phyloP scores from a whole-genome alignment of 2,888 invertebrate species.

The Isotomurus palustris region DNA sequence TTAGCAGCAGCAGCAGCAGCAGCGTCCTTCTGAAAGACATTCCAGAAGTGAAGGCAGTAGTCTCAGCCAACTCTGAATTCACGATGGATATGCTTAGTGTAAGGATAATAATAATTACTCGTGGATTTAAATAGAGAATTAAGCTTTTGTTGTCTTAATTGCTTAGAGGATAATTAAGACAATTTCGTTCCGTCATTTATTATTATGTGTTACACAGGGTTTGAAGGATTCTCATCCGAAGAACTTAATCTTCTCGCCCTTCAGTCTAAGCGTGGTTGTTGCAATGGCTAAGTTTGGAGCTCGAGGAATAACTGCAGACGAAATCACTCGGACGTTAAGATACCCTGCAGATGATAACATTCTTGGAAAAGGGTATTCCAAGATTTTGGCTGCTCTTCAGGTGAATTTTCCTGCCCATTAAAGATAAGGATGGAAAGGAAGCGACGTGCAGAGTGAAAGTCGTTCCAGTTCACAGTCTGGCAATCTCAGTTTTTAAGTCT shows the following conservation, averaged over 20 bases:
- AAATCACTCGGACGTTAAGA: conserved; percentile 20
- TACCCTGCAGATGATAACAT: conserved; percentile 24
- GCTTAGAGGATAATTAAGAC: background rate
- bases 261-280: conserved; percentile 39
- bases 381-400: conserved; percentile 34
- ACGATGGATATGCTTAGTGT: background rate
- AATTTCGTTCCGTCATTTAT: background rate
- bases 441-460: no score
- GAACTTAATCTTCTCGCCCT: conserved; percentile 41
- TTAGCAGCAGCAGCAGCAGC: conserved; percentile 5
- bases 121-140: background rate
- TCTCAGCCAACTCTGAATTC: conserved; percentile 2
- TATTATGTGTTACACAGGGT: background rate
- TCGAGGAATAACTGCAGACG: conserved; percentile 23
- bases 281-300: conserved; percentile 40
- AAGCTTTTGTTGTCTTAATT: background rate
- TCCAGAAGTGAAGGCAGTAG: conserved; percentile 9
- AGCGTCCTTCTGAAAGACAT: background rate
- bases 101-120: background rate
- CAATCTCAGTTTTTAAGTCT: no score
- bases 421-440: no score
- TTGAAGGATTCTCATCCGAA: conserved; percentile 2
- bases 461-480: no score
- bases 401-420: conserved; percentile 20
- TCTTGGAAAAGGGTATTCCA: conserved; percentile 30